Base-by-base conservation (phyloP, 2,113 vertebrate genomes). In the Xiphorhynchus elegans region DNA sequence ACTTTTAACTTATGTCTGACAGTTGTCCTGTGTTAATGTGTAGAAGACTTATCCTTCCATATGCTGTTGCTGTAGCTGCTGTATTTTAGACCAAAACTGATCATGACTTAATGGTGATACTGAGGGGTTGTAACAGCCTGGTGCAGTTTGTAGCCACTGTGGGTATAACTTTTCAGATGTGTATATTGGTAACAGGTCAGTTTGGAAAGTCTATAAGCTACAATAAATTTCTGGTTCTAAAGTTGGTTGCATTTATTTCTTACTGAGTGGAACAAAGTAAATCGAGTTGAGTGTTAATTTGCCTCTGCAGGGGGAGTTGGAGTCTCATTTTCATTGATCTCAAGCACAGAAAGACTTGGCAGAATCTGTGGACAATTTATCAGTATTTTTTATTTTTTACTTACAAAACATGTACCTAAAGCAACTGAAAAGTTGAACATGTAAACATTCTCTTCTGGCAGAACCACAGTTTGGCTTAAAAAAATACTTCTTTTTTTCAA, bases 1-100 rank as follows among this genome's bases (percentile, higher is more conserved):
- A 93, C 97, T 98, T 99, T 98, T 98, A 98, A 98, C 97, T 97
- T 97, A 90, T 97, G 97, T 98, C 97, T 97, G 95, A 97, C 98
- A 97, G 97, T 97, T 97, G 98, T 99, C 98, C 97, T 96, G 98
- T 98, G 98, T 98, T 98, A 97, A 97, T 98, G 98, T 99, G 98
- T 98, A 99, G 98, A 98, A 95, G 95, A 98, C 84, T 97, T 98
- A 96, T 75, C 95, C 93, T 94, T 96, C 98, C 98, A 94, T 98
- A 97, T 98, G 97, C 98, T 97, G 97, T 98, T 96, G 85, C 98
- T 97, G 97, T 98, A 98, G 98, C 99, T 98, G 98, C 98, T 99
- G 96, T 97, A 97, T 97, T 96, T 97, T 98, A 98, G 98, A 97
- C 95, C 97, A 98, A 98, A 96, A 73, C 62, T 95, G 95, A 90